Base-by-base conservation (phyloP, 2,888 invertebrate genomes). In the Campopleginae sp. region DNA sequence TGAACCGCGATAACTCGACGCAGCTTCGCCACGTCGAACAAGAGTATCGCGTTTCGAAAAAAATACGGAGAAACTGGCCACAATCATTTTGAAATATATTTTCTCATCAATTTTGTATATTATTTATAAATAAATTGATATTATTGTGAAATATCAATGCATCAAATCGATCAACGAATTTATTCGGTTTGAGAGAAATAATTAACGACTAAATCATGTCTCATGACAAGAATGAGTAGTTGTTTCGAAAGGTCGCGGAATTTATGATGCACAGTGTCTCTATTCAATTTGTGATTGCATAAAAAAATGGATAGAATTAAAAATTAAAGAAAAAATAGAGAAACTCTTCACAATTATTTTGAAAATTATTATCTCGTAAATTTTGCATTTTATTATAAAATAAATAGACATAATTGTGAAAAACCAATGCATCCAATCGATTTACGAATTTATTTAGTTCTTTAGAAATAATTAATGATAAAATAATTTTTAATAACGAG, bases 311-410 rank as follows among this genome's bases (percentile, higher is more conserved):
- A 51, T 51, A 42, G 17, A 23, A 58, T 44, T 5, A n/a, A 77
- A 65, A 66, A 77, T n/a, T n/a, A n/a, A n/a, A n/a, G n/a, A 58
- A 58, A 4, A 27, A 58, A 58, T 58, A 6, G n/a, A n/a, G n/a
- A n/a, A n/a, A n/a, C n/a, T n/a, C n/a, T n/a, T n/a, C n/a, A n/a
- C 7, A 7, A 51, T 23, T 6, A n/a, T 48, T 48, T 46, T 10
- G 14, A 46, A 46, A 46, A 46, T 46, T n/a, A n/a, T n/a, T n/a
- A n/a, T n/a, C n/a, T n/a, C 44, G 14, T 12, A 5, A 46, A 46
- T 46, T 46, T 46, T 46, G 44, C 10, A 14, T 46, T 12, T 46
- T n/a, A 14, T 48, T 2, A 6, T 4, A 7, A n/a, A n/a, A 48
- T 19, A n/a, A 17, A 19, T n/a, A 0, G 48, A 48, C 1, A 19